Base-by-base conservation (phyloP, 2,113 vertebrate genomes). In the Eurypyga helias region DNA sequence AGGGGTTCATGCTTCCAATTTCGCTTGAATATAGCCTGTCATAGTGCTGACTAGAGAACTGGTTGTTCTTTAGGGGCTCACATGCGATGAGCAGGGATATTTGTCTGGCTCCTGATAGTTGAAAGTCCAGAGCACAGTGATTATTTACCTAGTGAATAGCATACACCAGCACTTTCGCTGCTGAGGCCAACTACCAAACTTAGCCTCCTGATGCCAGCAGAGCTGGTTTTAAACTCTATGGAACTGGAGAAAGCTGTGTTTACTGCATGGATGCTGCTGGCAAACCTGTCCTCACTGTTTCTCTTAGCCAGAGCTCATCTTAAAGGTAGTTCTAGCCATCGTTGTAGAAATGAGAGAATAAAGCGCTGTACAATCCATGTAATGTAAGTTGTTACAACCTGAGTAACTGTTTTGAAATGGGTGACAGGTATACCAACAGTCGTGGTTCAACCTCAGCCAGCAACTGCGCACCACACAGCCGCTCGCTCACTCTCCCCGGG, bases 391-490 rank as follows among this genome's bases (percentile, higher is more conserved):
- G 29, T 78, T 73, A 24, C 8, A 18, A 58, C 43, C 41, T 7
- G 23, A 55, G 0, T 5, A 46, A 55, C 6, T 8, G 6, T 86
- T 76, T 25, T 75, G 80, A 75, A 76, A 23, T 10, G 16, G 16
- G 9, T 54, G 17, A 7, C 0, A 0, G 28, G 13, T 61, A 15
- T 5, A 25, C 1, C 1, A n/a, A 58, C 41, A 10, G 41, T 41
- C 41, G 41, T 41, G 41, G 41, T 41, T 41, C 12, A 41, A 41
- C 41, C 41, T 12, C 41, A 41, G 41, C 41, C 41, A 41, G 41
- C 41, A 41, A 41, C 41, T 41, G 41, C 9, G 41, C 41, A 41
- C 41, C 41, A 41, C 41, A 12, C 41, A 41, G 41, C 41, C 41
- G 41, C 41, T 41, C 12, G 41, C 41, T 41, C 41, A 41, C 41